Percentiles rank a stretch among this genome's conserved stretches.
Evolutionary conservation across 37 sponge, comb jelly and placozoan genomes (phyloP).

Genomic region (Tethya wilhelma): DNA sequence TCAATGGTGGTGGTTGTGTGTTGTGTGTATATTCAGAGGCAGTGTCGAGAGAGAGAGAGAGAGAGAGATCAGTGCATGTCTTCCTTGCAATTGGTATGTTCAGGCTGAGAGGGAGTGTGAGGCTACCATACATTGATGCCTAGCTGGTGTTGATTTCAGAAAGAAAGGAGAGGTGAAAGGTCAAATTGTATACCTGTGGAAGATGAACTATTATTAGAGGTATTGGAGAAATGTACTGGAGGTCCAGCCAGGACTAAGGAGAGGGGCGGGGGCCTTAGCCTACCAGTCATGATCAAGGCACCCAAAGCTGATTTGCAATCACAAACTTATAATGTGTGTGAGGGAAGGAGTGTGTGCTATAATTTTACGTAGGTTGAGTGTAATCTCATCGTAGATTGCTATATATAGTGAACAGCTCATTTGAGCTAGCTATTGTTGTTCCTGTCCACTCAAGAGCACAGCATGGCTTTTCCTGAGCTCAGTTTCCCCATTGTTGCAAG

Average conservation of each 20-base stretch:
- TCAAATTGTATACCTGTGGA: too few relatives aligned
- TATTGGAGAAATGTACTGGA: too few relatives aligned
- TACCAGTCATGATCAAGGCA: background rate
- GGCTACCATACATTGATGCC: constrained; percentile 27
- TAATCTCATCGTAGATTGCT: constrained; percentile 27
- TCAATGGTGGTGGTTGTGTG: too few relatives aligned
- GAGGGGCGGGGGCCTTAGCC: background rate
- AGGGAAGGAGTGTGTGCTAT: background rate
- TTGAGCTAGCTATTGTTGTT: constrained; percentile 71
- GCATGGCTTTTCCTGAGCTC: constrained; percentile 88
- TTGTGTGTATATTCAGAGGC: too few relatives aligned
- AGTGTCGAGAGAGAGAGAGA: too few relatives aligned
- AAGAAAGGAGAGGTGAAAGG: constrained; percentile 66
- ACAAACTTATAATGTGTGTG: background rate
- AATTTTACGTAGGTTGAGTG: background rate
- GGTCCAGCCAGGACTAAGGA: too few relatives aligned
- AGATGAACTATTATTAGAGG: background rate
- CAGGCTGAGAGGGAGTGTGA: constrained; percentile 18
- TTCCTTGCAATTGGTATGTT: constrained; percentile 88
- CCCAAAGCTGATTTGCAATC: background rate
- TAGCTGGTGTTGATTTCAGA: constrained; percentile 61
- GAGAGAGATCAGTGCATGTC: too few relatives aligned
- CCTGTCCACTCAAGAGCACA: constrained; percentile 51
- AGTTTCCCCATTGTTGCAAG: constrained; percentile 49
- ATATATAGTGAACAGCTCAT: constrained; percentile 47